These are phyloP conservation scores for Stegastes partitus DNA, from an alignment of 2,113 vertebrate genomes.

Conservation along the genomic window DNA sequence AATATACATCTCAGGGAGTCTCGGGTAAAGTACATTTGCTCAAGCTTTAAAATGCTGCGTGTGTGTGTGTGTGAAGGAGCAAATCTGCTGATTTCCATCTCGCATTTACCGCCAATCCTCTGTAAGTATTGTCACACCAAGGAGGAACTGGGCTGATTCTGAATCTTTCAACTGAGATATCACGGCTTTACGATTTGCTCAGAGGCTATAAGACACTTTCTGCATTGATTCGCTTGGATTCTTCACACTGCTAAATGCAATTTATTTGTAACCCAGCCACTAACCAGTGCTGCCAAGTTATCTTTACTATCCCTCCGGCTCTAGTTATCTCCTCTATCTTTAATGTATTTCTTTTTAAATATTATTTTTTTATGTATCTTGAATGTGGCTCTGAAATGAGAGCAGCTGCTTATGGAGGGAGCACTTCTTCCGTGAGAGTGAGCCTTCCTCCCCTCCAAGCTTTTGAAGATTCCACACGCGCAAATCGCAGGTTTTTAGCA, in stretches of 20 bases:
- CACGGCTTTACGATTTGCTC: slow-evolving; percentile 8
- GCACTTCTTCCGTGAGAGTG: slow-evolving; percentile 11
- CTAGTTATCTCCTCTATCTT: background rate
- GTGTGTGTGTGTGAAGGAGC: slow-evolving; percentile 9
- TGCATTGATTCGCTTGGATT: background rate
- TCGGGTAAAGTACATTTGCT: slow-evolving; percentile 17
- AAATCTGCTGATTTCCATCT: slow-evolving; percentile 12
- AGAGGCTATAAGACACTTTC: background rate
- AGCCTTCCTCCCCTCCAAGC: slow-evolving; percentile 21
- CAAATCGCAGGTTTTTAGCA: slow-evolving; percentile 1
- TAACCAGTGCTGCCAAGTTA: slow-evolving; percentile 9
- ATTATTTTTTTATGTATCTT: too few species aligned
- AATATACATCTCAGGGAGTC: background rate
- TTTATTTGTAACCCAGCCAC: slow-evolving; percentile 6
- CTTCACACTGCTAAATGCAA: slow-evolving; percentile 12
- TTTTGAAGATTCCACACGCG: slow-evolving; percentile 22
- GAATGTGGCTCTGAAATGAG: background rate
- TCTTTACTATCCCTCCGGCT: slow-evolving; percentile 8
- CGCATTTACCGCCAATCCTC: background rate
- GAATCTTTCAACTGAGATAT: slow-evolving; percentile 13
- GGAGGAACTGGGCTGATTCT: slow-evolving; percentile 1
- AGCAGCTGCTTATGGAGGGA: slow-evolving; percentile 29
- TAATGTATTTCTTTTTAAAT: slow-evolving; percentile 17
- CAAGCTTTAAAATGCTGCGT: background rate
- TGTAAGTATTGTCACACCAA: background rate